These are phyloP conservation scores for Cheilinus undulatus DNA, from an alignment of 2,113 vertebrate genomes.

Conservation along the genomic window DNA sequence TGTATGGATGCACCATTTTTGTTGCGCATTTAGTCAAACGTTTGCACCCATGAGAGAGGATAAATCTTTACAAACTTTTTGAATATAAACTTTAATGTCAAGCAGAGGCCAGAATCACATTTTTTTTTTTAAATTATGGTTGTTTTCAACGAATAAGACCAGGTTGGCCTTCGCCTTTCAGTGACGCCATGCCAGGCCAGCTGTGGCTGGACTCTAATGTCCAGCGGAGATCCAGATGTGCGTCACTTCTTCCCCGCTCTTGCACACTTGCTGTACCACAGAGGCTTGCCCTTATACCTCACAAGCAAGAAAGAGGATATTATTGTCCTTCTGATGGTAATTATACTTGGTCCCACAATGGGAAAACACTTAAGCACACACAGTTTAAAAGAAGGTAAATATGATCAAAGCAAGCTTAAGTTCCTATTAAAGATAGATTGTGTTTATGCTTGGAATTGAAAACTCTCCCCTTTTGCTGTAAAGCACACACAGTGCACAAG, in stretches of 20 bases:
- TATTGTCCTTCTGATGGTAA: slow-evolving; percentile 53
- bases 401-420: slow-evolving; percentile 5
- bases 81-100: background rate
- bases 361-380: background rate
- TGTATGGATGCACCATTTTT: background rate
- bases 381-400: slow-evolving; percentile 23
- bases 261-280: slow-evolving; percentile 58
- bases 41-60: background rate
- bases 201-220: slow-evolving; percentile 71
- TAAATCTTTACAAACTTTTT: background rate
- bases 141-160: slow-evolving; percentile 21
- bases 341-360: background rate
- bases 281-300: slow-evolving; percentile 42
- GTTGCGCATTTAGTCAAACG: background rate
- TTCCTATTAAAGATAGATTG: background rate
- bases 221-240: slow-evolving; percentile 81
- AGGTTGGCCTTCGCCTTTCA: slow-evolving; percentile 25
- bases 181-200: slow-evolving; percentile 74
- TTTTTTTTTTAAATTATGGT: slow-evolving; percentile 14
- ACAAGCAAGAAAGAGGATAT: slow-evolving; percentile 32
- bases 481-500: slow-evolving; percentile 24
- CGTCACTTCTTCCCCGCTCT: slow-evolving; percentile 75
- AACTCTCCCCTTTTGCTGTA: slow-evolving; percentile 7
- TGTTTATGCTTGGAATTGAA: slow-evolving; percentile 8
- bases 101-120: background rate